Evolutionary conservation across 2,113 vertebrate species (phyloP).

Genomic region (Syrmaticus mikado): DNA sequence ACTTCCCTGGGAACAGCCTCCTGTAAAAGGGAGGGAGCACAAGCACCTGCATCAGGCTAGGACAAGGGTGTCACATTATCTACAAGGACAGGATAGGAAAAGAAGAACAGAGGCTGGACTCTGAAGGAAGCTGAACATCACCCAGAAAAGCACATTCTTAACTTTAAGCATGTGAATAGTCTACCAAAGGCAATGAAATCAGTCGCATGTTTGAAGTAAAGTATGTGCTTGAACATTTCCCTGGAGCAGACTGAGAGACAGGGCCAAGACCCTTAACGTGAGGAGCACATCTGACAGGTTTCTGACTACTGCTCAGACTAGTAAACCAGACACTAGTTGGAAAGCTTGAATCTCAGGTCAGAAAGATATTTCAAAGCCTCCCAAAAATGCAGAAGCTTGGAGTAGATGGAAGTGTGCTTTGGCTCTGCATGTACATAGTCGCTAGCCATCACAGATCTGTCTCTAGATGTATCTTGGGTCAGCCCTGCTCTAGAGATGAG

Average conservation of each 20-base stretch:
- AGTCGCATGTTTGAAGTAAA: constrained; percentile 19
- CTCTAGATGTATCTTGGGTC: neutral
- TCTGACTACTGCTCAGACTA: neutral
- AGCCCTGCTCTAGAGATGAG: neutral
- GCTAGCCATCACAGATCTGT: neutral
- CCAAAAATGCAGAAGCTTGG: neutral
- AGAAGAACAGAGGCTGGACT: neutral
- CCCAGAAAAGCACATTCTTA: constrained; percentile 9
- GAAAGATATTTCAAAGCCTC: constrained; percentile 28
- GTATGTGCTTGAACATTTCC: neutral
- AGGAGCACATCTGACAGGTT: neutral
- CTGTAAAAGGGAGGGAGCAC: neutral
- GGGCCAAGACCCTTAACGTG: neutral
- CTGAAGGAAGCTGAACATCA: neutral
- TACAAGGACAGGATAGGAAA: neutral
- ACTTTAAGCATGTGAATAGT: neutral
- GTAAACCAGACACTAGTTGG: neutral
- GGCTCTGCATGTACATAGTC: neutral
- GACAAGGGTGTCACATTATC: neutral
- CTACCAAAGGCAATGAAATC: neutral
- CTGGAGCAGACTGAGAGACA: neutral
- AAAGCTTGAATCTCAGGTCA: neutral
- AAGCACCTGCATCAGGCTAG: neutral
- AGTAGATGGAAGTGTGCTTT: neutral
- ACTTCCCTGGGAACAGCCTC: neutral